phyloP scores from a whole-genome alignment of 2,797 vertebrate species.

The Artibeus jamaicensis region DNA sequence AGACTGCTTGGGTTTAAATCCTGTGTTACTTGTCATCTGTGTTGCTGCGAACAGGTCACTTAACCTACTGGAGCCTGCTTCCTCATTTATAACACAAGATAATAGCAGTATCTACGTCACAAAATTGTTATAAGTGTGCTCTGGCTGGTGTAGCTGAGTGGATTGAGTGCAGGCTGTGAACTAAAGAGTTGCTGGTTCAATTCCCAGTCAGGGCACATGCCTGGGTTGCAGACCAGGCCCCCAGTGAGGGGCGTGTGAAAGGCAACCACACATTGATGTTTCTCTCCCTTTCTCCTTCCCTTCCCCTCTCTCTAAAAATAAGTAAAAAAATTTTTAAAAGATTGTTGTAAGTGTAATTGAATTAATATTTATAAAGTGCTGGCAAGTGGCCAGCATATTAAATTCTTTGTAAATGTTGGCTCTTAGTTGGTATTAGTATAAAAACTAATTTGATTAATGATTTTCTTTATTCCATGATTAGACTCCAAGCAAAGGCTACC shows the following conservation, averaged over 20 bases:
- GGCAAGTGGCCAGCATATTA: background rate
- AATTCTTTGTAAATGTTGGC: background rate
- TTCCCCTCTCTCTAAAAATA: too few relatives aligned
- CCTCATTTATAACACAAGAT: background rate
- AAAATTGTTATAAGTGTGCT: background rate
- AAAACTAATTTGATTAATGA: background rate
- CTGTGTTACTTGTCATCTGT: background rate
- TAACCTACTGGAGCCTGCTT: background rate
- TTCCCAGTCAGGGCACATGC: too few relatives aligned
- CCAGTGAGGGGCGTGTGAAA: too few relatives aligned
- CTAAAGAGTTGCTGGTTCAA: too few relatives aligned
- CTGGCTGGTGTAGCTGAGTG: too few relatives aligned
- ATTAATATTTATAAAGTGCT: background rate
- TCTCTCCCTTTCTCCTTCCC: too few relatives aligned
- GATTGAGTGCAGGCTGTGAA: too few relatives aligned
- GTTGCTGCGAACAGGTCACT: too few relatives aligned
- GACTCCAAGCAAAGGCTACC: conserved; percentile 62
- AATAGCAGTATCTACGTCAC: background rate
- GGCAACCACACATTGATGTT: too few relatives aligned
- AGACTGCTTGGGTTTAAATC: background rate
- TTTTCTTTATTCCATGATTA: conserved; percentile 60
- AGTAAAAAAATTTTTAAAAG: background rate
- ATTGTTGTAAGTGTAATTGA: background rate
- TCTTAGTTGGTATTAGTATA: background rate
- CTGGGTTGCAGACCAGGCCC: too few relatives aligned